Percentiles rank a stretch among this genome's conserved stretches.
Evolutionary conservation across 2,113 vertebrate species (phyloP).

Genomic region (Chloropsis hardwickii): DNA sequence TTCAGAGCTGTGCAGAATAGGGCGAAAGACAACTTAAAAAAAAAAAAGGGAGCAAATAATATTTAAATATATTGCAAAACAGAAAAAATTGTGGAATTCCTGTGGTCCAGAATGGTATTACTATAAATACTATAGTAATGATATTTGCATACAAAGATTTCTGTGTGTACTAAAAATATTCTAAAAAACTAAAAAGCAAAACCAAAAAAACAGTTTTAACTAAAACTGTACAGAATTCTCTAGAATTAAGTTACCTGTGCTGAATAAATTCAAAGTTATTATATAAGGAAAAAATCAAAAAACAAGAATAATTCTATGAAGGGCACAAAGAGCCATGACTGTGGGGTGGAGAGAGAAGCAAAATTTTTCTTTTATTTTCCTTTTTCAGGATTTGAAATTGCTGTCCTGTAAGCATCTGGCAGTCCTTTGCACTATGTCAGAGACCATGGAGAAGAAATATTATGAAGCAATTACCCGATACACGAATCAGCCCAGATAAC

Average conservation of each 20-base stretch:
- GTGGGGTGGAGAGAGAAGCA: not conserved
- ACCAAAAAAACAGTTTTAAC: accelerated
- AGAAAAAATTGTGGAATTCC: not conserved
- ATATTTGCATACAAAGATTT: not conserved
- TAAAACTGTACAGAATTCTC: not conserved
- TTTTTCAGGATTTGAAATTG: not conserved
- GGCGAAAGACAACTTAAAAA: not conserved
- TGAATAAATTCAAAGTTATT: not conserved
- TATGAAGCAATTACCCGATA: not conserved
- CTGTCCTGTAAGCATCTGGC: not conserved
- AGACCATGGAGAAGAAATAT: not conserved
- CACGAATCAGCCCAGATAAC: not conserved
- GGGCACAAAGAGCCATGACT: not conserved
- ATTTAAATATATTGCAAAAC: not conserved
- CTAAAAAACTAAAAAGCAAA: not conserved
- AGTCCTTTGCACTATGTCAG: not conserved
- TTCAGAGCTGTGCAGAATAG: not conserved
- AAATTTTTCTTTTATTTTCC: not conserved
- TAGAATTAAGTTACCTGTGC: not conserved
- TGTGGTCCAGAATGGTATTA: not conserved
- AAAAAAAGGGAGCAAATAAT: not conserved
- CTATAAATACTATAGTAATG: not conserved
- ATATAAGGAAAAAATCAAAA: not conserved
- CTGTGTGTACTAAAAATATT: not conserved
- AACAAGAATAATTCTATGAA: not conserved